Percentiles rank a stretch among this genome's conserved stretches.
phyloP scores from a whole-genome alignment of 37 sponge, comb jelly and placozoan species.

The Aplysina aerophoba region DNA sequence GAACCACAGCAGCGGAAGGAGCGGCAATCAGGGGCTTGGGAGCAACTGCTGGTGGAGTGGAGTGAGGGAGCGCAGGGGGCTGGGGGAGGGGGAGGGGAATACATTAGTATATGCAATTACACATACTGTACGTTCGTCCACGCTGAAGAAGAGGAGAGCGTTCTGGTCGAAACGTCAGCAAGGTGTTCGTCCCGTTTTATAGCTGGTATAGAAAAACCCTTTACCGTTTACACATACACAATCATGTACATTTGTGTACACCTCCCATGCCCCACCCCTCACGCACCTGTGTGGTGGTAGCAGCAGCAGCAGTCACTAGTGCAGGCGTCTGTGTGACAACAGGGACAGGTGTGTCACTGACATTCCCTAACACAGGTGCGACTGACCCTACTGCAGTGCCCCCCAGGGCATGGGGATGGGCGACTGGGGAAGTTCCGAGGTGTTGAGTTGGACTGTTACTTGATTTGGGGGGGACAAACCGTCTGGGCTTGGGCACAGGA shows the following conservation, averaged over 20 bases:
- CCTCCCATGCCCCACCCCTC: neutral
- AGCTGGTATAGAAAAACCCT: too few species aligned
- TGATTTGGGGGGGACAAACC: neutral
- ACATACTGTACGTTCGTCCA: neutral
- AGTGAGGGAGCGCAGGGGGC: neutral
- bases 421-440: neutral
- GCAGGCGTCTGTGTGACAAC: slow-evolving; percentile 20
- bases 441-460: neutral
- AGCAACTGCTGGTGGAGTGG: neutral
- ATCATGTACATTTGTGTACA: neutral
- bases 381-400: neutral
- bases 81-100: neutral
- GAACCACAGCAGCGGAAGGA: neutral
- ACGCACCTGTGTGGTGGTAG: neutral
- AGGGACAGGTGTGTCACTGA: neutral
- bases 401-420: neutral
- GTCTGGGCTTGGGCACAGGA: slow-evolving; percentile 49
- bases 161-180: too few species aligned
- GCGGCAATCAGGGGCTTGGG: neutral
- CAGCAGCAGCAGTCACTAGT: neutral
- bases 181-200: too few species aligned
- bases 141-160: too few species aligned
- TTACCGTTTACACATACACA: neutral
- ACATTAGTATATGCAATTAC: too few species aligned
- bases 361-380: too few species aligned